Percentiles rank a stretch among this genome's conserved stretches.
These are phyloP conservation scores for Mesembrinibis cayennensis DNA, from an alignment of 2,113 vertebrate species.

Conservation along the genomic window DNA sequence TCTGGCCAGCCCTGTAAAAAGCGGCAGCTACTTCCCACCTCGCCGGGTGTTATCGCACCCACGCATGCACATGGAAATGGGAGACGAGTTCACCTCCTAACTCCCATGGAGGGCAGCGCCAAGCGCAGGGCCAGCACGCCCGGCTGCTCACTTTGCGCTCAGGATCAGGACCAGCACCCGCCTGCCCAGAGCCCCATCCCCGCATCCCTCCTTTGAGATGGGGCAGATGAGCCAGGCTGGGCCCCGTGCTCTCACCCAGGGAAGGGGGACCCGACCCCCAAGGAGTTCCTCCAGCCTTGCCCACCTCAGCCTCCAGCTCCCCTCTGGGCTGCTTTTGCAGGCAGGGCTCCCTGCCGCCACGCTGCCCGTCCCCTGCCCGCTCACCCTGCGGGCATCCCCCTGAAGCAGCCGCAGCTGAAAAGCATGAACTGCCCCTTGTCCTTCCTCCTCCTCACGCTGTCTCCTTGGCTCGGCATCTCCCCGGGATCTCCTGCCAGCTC, in stretches of 20 bases:
- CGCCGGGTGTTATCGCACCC: not conserved
- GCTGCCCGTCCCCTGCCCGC: not conserved
- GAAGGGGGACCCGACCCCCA: not conserved
- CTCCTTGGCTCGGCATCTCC: not conserved
- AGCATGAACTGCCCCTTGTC: not conserved
- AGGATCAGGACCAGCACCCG: not conserved
- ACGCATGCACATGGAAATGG: not conserved
- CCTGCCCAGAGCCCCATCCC: not conserved
- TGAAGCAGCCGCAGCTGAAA: not conserved
- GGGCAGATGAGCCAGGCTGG: not conserved
- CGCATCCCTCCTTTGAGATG: not conserved
- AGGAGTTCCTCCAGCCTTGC: not conserved
- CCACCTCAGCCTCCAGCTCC: not conserved
- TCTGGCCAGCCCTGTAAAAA: constrained; percentile 37
- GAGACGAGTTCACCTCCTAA: not conserved
- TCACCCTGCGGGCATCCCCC: accelerated
- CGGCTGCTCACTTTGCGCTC: not conserved
- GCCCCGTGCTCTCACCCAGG: not conserved
- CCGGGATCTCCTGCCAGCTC: not conserved
- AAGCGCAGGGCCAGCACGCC: not conserved
- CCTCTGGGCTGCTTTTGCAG: not conserved
- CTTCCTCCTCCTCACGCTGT: not conserved
- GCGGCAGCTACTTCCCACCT: constrained; percentile 38
- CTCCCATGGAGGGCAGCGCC: not conserved
- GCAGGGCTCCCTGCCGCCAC: not conserved